A percentile compares a stretch with the other conserved stretches of the same genome.
phyloP scores from a whole-genome alignment of 2,113 vertebrate genomes.

The Caranx ignobilis region DNA sequence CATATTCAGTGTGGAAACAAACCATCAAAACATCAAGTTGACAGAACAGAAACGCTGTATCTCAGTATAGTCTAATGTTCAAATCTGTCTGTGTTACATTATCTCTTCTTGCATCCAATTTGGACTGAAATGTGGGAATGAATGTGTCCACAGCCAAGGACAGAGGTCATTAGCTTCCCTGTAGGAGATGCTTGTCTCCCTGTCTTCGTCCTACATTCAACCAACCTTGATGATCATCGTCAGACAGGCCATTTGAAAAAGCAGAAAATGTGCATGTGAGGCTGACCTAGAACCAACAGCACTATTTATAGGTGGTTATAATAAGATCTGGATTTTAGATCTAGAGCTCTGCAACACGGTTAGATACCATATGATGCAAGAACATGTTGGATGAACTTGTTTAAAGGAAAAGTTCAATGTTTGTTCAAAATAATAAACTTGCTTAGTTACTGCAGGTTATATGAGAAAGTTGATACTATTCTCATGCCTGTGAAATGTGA shows the following conservation, averaged over 20 bases:
- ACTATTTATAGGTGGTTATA: slow-evolving; percentile 80
- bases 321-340: slow-evolving; percentile 67
- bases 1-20: background rate
- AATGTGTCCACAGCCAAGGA: slow-evolving; percentile 3
- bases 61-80: background rate
- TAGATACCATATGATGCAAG: background rate
- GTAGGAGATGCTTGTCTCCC: slow-evolving; percentile 17
- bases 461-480: background rate
- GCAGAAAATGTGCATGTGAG: slow-evolving; percentile 61
- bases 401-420: background rate
- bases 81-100: background rate
- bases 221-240: slow-evolving; percentile 44
- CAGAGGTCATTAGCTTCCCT: background rate
- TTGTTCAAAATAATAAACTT: background rate
- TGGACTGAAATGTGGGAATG: background rate
- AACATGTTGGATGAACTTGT: background rate
- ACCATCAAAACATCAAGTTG: background rate
- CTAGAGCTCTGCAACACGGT: slow-evolving; percentile 52
- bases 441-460: background rate
- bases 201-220: slow-evolving; percentile 62
- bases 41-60: background rate
- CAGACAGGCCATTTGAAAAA: slow-evolving; percentile 55
- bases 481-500: background rate
- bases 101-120: background rate
- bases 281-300: slow-evolving; percentile 79